A percentile compares a stretch with the other conserved stretches of the same genome.
These are phyloP conservation scores for Turdus rufiventris DNA, from an alignment of 2,113 vertebrate species.

Conservation along the genomic window DNA sequence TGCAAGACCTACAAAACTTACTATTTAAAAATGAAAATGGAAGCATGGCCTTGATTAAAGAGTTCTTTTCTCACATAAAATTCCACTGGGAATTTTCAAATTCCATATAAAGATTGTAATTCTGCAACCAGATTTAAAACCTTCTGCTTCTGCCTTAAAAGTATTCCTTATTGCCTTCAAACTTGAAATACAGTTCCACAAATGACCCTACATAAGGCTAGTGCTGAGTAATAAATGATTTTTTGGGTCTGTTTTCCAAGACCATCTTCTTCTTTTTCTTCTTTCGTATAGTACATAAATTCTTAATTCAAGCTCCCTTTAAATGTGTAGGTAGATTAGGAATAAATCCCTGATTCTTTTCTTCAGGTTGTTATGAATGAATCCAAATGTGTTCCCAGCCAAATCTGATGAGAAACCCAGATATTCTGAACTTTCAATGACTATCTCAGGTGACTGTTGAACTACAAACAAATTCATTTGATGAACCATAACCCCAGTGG, in stretches of 20 bases:
- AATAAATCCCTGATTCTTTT: not conserved
- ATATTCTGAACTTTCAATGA: not conserved
- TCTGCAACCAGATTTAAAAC: not conserved
- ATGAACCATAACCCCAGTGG: not conserved
- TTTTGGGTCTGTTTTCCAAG: not conserved
- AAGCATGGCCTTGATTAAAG: not conserved
- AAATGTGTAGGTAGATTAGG: not conserved
- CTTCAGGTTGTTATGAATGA: not conserved
- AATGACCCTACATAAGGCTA: not conserved
- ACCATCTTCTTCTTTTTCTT: not conserved
- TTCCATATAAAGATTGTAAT: not conserved
- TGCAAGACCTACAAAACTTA: not conserved
- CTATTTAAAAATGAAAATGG: not conserved
- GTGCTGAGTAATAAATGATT: not conserved
- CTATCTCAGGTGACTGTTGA: not conserved
- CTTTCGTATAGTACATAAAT: not conserved
- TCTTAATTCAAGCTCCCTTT: not conserved
- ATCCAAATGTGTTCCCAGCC: not conserved
- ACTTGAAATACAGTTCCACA: not conserved
- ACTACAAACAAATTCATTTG: slow-evolving; percentile 13
- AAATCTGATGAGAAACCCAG: slow-evolving; percentile 16
- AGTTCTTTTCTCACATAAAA: not conserved
- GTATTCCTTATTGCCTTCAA: not conserved
- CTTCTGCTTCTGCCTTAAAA: not conserved
- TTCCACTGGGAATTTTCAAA: not conserved